Percentiles rank a stretch among this genome's conserved stretches.
Evolutionary conservation across 2,113 vertebrate genomes (phyloP).

Genomic region (Piprites chloris): DNA sequence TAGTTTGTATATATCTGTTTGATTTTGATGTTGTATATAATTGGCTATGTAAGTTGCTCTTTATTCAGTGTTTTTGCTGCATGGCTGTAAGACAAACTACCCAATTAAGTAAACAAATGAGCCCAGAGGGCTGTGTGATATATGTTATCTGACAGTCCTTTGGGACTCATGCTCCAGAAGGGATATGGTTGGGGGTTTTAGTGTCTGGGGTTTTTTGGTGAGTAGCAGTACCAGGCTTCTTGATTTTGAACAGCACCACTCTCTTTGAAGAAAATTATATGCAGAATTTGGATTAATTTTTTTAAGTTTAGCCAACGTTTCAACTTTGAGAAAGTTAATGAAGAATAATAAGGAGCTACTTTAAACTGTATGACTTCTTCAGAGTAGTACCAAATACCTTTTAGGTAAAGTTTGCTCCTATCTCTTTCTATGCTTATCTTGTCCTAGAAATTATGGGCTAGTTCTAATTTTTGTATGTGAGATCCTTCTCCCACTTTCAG

Average conservation of each 20-base stretch:
- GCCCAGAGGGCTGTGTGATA: neutral
- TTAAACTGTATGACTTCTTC: neutral
- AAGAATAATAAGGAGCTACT: neutral
- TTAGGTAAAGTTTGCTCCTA: neutral
- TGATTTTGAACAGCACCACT: neutral
- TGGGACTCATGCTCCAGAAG: neutral
- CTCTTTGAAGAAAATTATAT: neutral
- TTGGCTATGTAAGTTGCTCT: neutral
- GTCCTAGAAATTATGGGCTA: neutral
- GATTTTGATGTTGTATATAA: constrained; percentile 1
- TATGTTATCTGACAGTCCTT: neutral
- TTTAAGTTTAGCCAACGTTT: neutral
- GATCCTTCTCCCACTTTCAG: neutral
- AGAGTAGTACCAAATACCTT: neutral
- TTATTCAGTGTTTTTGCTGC: constrained; percentile 3
- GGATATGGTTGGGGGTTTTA: neutral
- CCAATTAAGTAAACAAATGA: constrained; percentile 7
- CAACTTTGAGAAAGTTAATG: neutral
- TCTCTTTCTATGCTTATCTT: neutral
- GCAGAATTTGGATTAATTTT: neutral
- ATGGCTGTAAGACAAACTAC: neutral
- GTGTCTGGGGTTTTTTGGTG: neutral
- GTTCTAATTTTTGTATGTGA: neutral
- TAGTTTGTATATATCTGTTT: constrained; percentile 16
- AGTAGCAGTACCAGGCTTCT: neutral